phyloP scores from a whole-genome alignment of 1,140 invertebrate genomes.

The Orius laevigatus region DNA sequence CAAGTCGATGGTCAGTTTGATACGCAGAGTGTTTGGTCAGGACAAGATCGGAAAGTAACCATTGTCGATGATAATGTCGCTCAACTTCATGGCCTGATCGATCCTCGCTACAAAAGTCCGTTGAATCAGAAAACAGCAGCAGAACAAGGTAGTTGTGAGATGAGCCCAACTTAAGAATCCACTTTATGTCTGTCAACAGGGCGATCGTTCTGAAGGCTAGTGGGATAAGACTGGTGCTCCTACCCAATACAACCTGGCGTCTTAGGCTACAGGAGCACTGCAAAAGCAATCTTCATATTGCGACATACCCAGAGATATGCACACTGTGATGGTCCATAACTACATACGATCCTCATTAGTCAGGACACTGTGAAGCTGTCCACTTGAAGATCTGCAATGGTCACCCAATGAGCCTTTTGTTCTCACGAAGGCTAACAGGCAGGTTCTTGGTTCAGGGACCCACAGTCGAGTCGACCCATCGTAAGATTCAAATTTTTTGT shows the following conservation, averaged over 20 bases:
- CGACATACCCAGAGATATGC: constrained; percentile 62
- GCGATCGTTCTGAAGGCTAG: constrained; percentile 42
- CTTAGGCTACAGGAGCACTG: constrained; percentile 81
- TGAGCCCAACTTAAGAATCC: too few species aligned
- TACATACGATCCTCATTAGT: constrained; percentile 66
- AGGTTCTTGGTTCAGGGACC: not conserved
- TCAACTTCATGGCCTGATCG: too few species aligned
- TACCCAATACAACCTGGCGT: constrained; percentile 50
- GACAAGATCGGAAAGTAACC: too few species aligned
- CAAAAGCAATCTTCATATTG: constrained; percentile 81
- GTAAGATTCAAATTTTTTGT: too few species aligned
- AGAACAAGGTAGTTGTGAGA: not conserved
- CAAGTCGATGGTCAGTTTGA: too few species aligned
- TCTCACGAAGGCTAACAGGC: too few species aligned
- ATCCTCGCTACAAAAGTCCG: too few species aligned
- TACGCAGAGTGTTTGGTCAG: too few species aligned
- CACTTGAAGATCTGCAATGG: constrained; percentile 98
- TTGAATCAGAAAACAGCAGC: too few species aligned
- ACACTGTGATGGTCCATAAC: constrained; percentile 43
- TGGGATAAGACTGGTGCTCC: constrained; percentile 90
- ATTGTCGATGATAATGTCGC: too few species aligned
- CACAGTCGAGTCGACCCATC: not conserved
- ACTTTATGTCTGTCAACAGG: too few species aligned
- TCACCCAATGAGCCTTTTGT: constrained; percentile 90
- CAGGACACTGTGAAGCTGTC: constrained; percentile 80